Percentiles rank a stretch among this genome's conserved stretches.
Evolutionary conservation across 2,113 vertebrate genomes (phyloP).

Genomic region (Pundamilia nyererei): DNA sequence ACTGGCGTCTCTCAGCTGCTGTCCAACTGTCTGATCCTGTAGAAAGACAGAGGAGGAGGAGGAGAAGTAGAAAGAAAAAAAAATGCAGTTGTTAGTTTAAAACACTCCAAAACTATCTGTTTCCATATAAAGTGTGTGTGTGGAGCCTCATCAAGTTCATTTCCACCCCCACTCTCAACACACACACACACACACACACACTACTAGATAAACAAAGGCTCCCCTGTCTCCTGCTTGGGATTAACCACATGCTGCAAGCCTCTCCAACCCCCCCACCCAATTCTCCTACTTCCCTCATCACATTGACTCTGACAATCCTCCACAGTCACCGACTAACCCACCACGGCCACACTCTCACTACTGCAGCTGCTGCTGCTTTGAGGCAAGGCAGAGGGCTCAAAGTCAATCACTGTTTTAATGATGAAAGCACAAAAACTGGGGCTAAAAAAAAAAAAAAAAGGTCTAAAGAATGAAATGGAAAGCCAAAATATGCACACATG

Average conservation of each 20-base stretch:
- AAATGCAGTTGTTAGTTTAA: not conserved
- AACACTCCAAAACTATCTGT: not conserved
- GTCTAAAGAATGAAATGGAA: not conserved
- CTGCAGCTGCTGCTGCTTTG: constrained; percentile 39
- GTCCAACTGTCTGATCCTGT: constrained; percentile 94
- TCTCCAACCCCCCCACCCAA: not conserved
- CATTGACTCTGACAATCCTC: constrained; percentile 48
- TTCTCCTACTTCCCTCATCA: not conserved
- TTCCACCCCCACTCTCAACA: not conserved
- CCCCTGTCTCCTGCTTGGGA: constrained; percentile 60
- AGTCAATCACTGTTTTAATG: not conserved
- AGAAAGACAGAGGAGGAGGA: not conserved
- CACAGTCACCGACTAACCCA: not conserved
- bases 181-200: not conserved
- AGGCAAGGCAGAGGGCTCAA: not conserved
- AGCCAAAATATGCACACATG: not conserved
- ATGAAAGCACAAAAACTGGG: not conserved
- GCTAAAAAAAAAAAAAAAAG: not conserved
- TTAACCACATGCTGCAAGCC: constrained; percentile 61
- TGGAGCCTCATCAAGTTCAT: not conserved
- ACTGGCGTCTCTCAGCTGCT: constrained; percentile 82
- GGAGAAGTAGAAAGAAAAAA: not conserved
- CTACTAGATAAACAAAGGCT: constrained; percentile 59
- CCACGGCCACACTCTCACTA: not conserved
- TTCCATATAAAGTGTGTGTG: not conserved